phyloP scores from a whole-genome alignment of 2,888 invertebrate genomes.

The Philereme transversata region DNA sequence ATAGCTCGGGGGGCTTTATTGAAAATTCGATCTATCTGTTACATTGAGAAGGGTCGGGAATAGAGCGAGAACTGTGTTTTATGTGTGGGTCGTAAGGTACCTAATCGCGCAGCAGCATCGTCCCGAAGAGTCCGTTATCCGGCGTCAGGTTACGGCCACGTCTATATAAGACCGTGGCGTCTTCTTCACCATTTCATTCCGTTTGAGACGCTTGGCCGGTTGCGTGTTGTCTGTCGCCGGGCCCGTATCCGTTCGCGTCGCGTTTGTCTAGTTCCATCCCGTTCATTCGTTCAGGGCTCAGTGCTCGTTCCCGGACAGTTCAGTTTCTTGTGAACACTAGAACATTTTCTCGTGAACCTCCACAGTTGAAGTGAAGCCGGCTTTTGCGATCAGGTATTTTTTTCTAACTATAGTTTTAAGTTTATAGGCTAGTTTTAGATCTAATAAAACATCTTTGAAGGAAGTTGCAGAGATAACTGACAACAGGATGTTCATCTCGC shows the following conservation, averaged over 20 bases:
- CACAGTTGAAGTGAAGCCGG: conserved; percentile 56
- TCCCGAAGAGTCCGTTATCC: conserved; percentile 77
- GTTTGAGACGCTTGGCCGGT: conserved; percentile 76
- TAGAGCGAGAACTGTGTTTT: conserved; percentile 54
- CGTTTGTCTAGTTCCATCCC: conserved; percentile 52
- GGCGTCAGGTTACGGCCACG: conserved; percentile 83
- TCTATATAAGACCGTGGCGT: conserved; percentile 82
- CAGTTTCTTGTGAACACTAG: conserved; percentile 71
- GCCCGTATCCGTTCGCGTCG: conserved; percentile 58
- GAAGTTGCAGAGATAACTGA: conserved; percentile 16
- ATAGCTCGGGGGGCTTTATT: conserved; percentile 78
- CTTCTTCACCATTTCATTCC: conserved; percentile 83
- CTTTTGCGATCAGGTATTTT: conserved; percentile 53
- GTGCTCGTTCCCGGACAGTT: conserved; percentile 72
- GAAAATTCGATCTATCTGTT: conserved; percentile 80
- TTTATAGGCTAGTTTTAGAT: conserved; percentile 22
- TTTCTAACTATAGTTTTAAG: conserved; percentile 8
- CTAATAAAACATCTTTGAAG: conserved; percentile 18
- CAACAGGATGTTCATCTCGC: conserved; percentile 25
- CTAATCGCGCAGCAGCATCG: conserved; percentile 56
- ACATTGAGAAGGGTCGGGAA: conserved; percentile 60
- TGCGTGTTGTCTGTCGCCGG: conserved; percentile 55
- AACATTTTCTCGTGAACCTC: conserved; percentile 63
- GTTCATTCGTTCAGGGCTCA: conserved; percentile 61
- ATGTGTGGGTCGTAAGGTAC: conserved; percentile 57